These are phyloP conservation scores for Celastrina argiolus DNA, from an alignment of 2,888 invertebrate genomes.

Conservation along the genomic window DNA sequence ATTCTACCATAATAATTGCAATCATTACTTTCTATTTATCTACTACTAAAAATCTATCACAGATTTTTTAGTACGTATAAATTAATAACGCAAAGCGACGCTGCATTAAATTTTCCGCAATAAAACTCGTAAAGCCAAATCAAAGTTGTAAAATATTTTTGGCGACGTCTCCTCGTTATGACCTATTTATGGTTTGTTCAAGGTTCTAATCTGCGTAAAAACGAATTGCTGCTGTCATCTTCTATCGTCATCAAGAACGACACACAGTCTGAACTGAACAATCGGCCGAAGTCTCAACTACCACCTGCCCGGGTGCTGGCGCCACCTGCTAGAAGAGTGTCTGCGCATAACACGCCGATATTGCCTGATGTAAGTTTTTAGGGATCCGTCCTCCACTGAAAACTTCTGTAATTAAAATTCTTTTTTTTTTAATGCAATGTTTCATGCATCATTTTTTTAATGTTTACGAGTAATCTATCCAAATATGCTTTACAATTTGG, in stretches of 20 bases:
- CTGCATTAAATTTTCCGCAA: neutral
- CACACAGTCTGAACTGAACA: conserved; percentile 84
- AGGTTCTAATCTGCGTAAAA: conserved; percentile 74
- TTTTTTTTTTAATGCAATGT: no score
- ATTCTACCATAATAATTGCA: no score
- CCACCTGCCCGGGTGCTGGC: conserved; percentile 57
- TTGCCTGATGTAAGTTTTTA: conserved; percentile 57
- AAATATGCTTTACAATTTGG: no score
- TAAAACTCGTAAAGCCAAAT: conserved; percentile 8
- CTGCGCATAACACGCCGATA: conserved; percentile 62
- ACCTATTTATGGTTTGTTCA: conserved; percentile 17
- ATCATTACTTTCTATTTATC: no score
- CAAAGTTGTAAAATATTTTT: conserved; percentile 10
- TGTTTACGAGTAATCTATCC: no score
- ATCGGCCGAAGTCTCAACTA: conserved; percentile 54
- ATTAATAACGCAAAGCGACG: neutral
- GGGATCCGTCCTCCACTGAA: no score
- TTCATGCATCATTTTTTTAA: no score
- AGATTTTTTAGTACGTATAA: neutral
- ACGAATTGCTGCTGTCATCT: conserved; percentile 78
- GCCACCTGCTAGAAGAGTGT: conserved; percentile 56
- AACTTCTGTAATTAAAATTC: no score
- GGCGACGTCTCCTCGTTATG: neutral
- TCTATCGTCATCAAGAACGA: conserved; percentile 85
- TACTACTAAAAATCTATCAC: no score